These are phyloP conservation scores for Vicugna pacos DNA, from an alignment of 2,113 vertebrate genomes.

Conservation along the genomic window DNA sequence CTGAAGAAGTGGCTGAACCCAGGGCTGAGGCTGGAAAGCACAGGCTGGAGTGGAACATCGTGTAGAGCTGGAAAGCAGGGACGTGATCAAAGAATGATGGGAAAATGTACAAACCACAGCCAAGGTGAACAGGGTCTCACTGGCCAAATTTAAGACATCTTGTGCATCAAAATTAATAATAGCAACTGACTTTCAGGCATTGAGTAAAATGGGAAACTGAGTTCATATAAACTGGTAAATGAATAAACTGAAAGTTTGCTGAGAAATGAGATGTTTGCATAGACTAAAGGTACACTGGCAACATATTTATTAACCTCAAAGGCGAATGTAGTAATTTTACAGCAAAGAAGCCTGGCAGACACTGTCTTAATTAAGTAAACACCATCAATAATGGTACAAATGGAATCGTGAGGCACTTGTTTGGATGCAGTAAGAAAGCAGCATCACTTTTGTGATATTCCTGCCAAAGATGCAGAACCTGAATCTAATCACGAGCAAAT, in stretches of 20 bases:
- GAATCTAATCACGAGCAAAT: neutral
- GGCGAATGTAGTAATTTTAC: neutral
- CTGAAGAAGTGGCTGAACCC: neutral
- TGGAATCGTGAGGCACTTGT: neutral
- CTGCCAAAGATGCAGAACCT: neutral
- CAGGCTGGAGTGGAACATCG: neutral
- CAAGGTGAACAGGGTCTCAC: neutral
- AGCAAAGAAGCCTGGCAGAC: neutral
- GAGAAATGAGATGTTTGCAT: neutral
- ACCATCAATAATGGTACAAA: neutral
- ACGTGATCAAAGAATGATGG: neutral
- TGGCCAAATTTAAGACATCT: neutral
- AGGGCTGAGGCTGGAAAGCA: neutral
- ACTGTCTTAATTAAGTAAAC: neutral
- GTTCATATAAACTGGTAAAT: neutral
- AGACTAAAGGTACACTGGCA: neutral
- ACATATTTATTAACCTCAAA: conserved; percentile 29
- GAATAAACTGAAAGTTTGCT: neutral
- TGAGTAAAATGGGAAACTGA: conserved; percentile 25
- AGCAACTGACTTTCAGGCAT: neutral
- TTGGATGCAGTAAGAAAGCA: neutral
- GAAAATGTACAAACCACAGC: neutral
- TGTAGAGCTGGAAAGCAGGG: neutral
- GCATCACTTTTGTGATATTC: neutral
- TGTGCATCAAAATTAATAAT: neutral